Conservation (phyloP, 2,113 vertebrate species). For the Callocephalon fimbriatum region DNA sequence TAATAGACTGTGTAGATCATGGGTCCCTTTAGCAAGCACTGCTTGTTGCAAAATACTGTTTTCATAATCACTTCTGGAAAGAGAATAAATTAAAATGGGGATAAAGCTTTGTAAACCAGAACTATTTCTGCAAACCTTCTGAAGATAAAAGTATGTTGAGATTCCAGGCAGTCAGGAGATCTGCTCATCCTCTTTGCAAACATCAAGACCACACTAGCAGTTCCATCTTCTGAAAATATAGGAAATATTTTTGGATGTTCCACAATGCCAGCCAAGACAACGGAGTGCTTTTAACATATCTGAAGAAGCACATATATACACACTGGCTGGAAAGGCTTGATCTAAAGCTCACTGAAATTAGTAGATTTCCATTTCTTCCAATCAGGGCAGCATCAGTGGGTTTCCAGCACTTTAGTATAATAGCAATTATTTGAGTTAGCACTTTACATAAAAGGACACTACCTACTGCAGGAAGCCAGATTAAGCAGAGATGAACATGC, state of each 20-base stretch:
- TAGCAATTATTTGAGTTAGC: background rate
- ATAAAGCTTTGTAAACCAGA: background rate
- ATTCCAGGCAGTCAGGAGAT: background rate
- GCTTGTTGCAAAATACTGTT: background rate
- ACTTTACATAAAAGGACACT: background rate
- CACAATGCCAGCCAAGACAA: background rate
- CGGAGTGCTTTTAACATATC: background rate
- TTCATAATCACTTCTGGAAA: background rate
- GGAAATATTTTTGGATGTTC: background rate
- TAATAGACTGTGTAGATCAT: background rate
- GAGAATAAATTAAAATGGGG: background rate
- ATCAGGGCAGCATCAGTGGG: background rate
- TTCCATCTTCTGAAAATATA: background rate
- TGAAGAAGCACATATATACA: background rate
- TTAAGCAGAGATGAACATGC: background rate
- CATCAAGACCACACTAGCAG: background rate
- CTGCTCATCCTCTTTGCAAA: background rate
- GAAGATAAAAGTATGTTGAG: slow-evolving; percentile 27
- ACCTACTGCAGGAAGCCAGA: background rate
- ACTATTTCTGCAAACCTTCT: background rate
- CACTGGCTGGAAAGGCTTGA: background rate
- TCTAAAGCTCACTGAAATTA: background rate
- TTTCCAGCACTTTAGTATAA: background rate
- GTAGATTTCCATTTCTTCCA: background rate
- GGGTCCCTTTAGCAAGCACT: background rate